These are phyloP conservation scores for Ptilodon capucinus DNA, from an alignment of 2,888 invertebrate genomes.

Conservation along the genomic window DNA sequence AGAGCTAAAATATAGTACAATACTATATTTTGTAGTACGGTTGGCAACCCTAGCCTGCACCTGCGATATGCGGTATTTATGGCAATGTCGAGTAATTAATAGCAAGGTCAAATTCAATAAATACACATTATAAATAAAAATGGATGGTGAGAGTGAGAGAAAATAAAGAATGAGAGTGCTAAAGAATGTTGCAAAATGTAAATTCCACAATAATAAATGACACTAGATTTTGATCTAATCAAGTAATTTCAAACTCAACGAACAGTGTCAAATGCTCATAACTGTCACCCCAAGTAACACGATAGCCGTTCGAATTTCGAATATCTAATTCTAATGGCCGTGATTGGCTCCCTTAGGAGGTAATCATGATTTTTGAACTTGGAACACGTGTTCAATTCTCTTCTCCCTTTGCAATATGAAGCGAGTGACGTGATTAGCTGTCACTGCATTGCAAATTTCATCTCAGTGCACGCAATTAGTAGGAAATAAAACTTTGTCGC, in stretches of 20 bases:
- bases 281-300: constrained; percentile 70
- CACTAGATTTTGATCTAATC: constrained; percentile 24
- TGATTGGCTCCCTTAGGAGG: constrained; percentile 81
- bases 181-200: background rate
- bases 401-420: constrained; percentile 71
- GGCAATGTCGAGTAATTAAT: too few species aligned
- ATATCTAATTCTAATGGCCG: constrained; percentile 80
- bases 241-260: constrained; percentile 34
- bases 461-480: constrained; percentile 35
- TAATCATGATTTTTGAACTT: constrained; percentile 78
- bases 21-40: too few species aligned
- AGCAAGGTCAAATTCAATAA: too few species aligned
- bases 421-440: constrained; percentile 49
- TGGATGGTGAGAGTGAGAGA: too few species aligned
- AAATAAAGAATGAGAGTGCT: too few species aligned
- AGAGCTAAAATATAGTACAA: too few species aligned
- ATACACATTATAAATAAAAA: too few species aligned
- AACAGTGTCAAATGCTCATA: constrained; percentile 44
- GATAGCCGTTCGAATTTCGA: constrained; percentile 73
- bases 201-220: constrained; percentile 24
- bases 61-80: too few species aligned
- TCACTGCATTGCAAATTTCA: constrained; percentile 29
- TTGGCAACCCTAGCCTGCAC: too few species aligned
- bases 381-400: constrained; percentile 78
- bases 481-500: constrained; percentile 23